These are phyloP conservation scores for Microcebus ravelobensis DNA, from an alignment of 2,113 vertebrate species.

Conservation along the genomic window DNA sequence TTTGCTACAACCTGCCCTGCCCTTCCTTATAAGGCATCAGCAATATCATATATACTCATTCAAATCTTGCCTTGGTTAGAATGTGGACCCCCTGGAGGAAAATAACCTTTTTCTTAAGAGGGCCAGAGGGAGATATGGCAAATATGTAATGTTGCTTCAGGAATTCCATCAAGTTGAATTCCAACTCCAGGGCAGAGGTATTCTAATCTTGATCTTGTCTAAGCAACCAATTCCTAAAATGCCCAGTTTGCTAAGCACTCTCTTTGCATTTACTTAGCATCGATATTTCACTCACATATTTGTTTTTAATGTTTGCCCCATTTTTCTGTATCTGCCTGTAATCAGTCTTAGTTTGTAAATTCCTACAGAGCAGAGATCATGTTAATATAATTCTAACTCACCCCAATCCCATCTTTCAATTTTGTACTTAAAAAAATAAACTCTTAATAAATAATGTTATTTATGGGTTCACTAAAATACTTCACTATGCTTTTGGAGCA, in stretches of 20 bases:
- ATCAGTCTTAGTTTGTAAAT: not conserved
- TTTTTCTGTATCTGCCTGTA: not conserved
- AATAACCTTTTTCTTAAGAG: not conserved
- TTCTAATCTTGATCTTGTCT: not conserved
- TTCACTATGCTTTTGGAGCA: not conserved
- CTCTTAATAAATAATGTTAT: not conserved
- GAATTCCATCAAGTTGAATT: not conserved
- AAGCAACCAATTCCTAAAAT: not conserved
- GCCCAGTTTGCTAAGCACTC: not conserved
- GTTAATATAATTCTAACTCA: not conserved
- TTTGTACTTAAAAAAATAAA: not conserved
- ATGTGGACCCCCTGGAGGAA: not conserved
- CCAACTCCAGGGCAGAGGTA: not conserved
- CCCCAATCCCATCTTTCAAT: not conserved
- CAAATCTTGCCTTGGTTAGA: not conserved
- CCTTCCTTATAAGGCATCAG: not conserved
- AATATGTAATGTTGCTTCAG: not conserved
- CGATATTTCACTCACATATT: not conserved
- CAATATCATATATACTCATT: not conserved
- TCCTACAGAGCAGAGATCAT: not conserved
- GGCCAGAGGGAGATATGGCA: not conserved
- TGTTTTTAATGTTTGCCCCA: not conserved
- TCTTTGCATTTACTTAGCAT: not conserved
- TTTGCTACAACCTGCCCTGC: not conserved
- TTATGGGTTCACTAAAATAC: not conserved